Conservation (phyloP, 2,888 invertebrate species). For the Cylloceria caligata region DNA sequence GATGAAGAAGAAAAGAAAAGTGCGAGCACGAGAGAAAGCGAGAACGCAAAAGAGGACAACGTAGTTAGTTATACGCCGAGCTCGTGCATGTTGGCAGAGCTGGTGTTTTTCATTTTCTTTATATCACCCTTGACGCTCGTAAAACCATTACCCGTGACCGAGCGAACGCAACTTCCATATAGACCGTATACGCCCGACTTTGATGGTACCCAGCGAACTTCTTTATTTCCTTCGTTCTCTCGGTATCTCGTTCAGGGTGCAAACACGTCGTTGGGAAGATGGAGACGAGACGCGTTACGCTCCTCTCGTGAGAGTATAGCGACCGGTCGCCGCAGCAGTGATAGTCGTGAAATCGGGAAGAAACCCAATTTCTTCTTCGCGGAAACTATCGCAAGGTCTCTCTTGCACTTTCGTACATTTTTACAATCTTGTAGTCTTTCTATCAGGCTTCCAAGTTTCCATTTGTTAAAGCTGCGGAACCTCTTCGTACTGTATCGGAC, state of each 20-base stretch:
- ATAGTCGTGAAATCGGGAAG: slow-evolving; percentile 50
- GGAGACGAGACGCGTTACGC: slow-evolving; percentile 44
- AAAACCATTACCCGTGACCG: slow-evolving; percentile 95
- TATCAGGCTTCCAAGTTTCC: slow-evolving; percentile 34
- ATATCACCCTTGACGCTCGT: slow-evolving; percentile 94
- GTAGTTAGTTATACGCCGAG: slow-evolving; percentile 82
- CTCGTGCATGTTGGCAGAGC: slow-evolving; percentile 82
- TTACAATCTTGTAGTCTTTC: slow-evolving; percentile 29
- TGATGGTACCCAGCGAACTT: slow-evolving; percentile 76
- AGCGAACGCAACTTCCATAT: slow-evolving; percentile 85
- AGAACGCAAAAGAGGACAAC: slow-evolving; percentile 67
- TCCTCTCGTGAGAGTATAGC: slow-evolving; percentile 11
- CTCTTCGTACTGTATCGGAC: slow-evolving; percentile 57
- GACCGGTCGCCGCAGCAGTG: slow-evolving; percentile 25
- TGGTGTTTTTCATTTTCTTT: slow-evolving; percentile 95
- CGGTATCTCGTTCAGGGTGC: slow-evolving; percentile 44
- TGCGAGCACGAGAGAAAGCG: slow-evolving; percentile 50
- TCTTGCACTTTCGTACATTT: slow-evolving; percentile 22
- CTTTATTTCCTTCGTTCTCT: slow-evolving; percentile 72
- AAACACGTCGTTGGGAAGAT: slow-evolving; percentile 31
- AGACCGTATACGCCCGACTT: slow-evolving; percentile 79
- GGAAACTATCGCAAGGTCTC: slow-evolving; percentile 29
- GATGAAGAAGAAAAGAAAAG: slow-evolving; percentile 61
- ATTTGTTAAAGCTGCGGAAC: slow-evolving; percentile 41
- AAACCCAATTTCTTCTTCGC: slow-evolving; percentile 68